phyloP scores from a whole-genome alignment of 2,113 vertebrate genomes.

The Oxyruncus cristatus region DNA sequence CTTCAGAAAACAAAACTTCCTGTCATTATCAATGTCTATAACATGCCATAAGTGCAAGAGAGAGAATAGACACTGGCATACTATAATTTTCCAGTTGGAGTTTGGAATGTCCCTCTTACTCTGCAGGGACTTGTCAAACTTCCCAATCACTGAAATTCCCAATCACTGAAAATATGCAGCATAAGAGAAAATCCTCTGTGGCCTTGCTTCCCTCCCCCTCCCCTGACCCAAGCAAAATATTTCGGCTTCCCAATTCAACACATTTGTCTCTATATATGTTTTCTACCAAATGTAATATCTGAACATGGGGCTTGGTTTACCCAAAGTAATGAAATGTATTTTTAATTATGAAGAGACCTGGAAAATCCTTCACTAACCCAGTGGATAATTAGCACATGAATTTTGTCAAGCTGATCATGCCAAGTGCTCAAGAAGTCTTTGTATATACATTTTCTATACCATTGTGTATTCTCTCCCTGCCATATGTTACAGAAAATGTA shows the following conservation, averaged over 20 bases:
- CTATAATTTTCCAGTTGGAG: fast-evolving
- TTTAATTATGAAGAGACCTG: background rate
- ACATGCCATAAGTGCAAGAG: background rate
- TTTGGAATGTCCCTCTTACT: background rate
- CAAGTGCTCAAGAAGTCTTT: background rate
- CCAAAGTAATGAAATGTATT: background rate
- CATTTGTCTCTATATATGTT: background rate
- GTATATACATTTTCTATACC: background rate
- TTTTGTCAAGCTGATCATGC: background rate
- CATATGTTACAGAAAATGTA: background rate
- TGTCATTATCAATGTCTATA: background rate
- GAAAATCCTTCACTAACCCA: background rate
- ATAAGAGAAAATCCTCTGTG: background rate
- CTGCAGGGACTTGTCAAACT: background rate
- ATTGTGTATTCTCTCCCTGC: slow-evolving; percentile 53
- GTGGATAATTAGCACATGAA: background rate
- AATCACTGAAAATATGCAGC: background rate
- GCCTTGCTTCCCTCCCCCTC: too few relatives aligned
- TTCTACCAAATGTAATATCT: background rate
- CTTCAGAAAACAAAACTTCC: slow-evolving; percentile 9
- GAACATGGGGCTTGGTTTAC: background rate
- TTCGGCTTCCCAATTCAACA: background rate
- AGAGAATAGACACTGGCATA: slow-evolving; percentile 31
- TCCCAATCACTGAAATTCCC: background rate
- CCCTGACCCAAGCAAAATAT: background rate